Evolutionary conservation across 2,113 vertebrate species (phyloP).

Genomic region (Heterochromis multidens): DNA sequence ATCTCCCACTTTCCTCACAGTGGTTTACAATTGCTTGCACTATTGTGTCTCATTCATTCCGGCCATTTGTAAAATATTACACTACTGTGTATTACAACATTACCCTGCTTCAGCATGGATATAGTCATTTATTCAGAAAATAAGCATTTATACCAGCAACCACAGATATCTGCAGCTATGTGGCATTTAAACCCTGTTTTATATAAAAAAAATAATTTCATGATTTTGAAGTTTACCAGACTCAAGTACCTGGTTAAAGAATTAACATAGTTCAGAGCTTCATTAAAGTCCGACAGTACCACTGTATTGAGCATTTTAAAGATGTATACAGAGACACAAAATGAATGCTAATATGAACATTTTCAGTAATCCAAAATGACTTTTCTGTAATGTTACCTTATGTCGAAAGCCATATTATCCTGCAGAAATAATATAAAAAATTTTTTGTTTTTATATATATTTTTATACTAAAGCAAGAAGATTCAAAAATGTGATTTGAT

Average conservation of each 20-base stretch:
- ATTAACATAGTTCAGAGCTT: not conserved
- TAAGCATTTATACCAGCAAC: not conserved
- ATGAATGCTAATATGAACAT: not conserved
- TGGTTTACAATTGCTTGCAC: not conserved
- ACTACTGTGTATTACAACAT: not conserved
- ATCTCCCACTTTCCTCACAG: not conserved
- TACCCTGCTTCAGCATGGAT: not conserved
- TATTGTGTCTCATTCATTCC: constrained; percentile 8
- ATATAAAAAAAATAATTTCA: not conserved
- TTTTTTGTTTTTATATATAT: not conserved
- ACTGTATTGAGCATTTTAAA: not conserved
- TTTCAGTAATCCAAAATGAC: not conserved
- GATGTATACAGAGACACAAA: not conserved
- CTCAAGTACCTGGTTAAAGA: not conserved
- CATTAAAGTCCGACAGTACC: not conserved
- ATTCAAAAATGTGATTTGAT: not conserved
- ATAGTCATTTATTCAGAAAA: not conserved
- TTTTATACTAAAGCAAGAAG: not conserved
- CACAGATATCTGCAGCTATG: not conserved
- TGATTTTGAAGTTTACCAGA: not conserved
- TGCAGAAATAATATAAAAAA: not conserved
- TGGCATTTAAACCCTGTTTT: not conserved
- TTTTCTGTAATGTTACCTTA: not conserved
- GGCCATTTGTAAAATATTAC: not conserved
- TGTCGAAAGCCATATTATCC: not conserved